Conservation (phyloP, 2,113 vertebrate species). For the Tetrao urogallus region DNA sequence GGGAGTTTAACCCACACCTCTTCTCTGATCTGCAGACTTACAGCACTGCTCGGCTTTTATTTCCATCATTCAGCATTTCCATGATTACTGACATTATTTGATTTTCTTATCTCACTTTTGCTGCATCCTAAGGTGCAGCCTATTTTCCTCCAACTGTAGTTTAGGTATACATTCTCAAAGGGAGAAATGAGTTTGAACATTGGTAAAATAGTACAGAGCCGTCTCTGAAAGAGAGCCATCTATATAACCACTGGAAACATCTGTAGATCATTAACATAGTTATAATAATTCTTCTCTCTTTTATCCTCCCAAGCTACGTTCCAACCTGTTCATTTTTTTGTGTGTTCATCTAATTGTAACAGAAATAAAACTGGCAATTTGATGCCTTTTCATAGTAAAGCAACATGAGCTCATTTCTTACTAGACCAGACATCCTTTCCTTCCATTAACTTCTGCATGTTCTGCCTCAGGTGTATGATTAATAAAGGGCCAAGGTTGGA, state of each 20-base stretch:
- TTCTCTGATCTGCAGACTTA: neutral
- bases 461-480: constrained; percentile 11
- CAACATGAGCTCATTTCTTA: neutral
- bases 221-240: neutral
- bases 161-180: neutral
- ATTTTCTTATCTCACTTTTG: neutral
- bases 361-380: neutral
- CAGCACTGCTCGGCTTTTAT: neutral
- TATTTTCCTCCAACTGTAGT: neutral
- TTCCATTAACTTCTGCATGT: neutral
- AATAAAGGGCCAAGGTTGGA: constrained; percentile 6
- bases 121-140: neutral
- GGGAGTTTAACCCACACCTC: neutral
- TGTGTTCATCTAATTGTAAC: neutral
- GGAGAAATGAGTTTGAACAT: neutral
- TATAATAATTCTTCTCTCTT: neutral
- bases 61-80: neutral
- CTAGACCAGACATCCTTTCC: neutral
- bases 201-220: neutral
- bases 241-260: neutral
- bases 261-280: neutral
- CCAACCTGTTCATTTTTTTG: neutral
- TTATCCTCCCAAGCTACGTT: neutral
- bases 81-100: neutral
- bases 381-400: neutral